Conservation (phyloP, 2,888 invertebrate genomes). For the Eristalis arbustorum region DNA sequence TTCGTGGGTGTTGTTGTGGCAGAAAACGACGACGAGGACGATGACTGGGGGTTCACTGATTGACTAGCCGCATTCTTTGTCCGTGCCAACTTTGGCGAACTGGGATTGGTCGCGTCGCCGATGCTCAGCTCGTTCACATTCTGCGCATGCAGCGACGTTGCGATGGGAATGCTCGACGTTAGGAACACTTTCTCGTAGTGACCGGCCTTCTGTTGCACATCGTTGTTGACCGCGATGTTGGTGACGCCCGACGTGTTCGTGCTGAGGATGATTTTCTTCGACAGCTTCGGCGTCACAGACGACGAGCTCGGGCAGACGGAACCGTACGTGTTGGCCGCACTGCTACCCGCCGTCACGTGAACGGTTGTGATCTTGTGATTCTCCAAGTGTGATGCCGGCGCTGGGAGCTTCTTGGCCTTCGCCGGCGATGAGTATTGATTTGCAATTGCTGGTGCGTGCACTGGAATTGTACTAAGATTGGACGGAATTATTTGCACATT, state of each 20-base stretch:
- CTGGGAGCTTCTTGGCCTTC: conserved; percentile 72
- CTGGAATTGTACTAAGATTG: conserved; percentile 78
- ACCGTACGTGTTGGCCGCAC: conserved; percentile 57
- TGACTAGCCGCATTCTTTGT: conserved; percentile 59
- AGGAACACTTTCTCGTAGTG: conserved; percentile 80
- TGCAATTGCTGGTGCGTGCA: conserved; percentile 72
- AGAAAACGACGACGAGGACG: conserved; percentile 14
- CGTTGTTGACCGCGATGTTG: conserved; percentile 77
- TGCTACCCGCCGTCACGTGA: conserved; percentile 74
- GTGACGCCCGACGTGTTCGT: conserved; percentile 78
- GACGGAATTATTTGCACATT: conserved; percentile 81
- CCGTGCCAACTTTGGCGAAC: conserved; percentile 55
- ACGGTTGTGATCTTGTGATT: conserved; percentile 77
- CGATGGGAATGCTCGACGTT: conserved; percentile 75
- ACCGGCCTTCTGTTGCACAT: conserved; percentile 63
- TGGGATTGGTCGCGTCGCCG: conserved; percentile 24
- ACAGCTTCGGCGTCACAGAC: conserved; percentile 75
- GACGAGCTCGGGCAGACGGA: conserved; percentile 65
- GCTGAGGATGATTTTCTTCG: conserved; percentile 78
- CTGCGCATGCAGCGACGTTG: conserved; percentile 13
- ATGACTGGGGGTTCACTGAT: conserved; percentile 37
- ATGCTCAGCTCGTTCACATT: conserved; percentile 4
- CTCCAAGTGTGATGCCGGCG: conserved; percentile 70
- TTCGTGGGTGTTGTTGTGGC: conserved; percentile 43
- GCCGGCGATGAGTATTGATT: conserved; percentile 77